phyloP scores from a whole-genome alignment of 2,113 vertebrate genomes.

The Heliornis fulica region DNA sequence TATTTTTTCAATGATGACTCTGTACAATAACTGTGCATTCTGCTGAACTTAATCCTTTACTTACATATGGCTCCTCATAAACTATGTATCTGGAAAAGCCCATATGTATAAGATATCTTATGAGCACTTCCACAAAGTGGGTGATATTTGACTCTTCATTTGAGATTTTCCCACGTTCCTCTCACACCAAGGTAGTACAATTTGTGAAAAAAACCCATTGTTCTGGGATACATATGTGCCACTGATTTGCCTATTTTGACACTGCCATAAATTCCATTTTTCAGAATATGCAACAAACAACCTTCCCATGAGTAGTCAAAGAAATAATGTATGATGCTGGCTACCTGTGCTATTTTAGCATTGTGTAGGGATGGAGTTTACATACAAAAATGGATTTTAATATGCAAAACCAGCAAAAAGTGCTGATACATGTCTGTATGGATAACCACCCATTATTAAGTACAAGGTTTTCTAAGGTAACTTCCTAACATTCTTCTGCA shows the following conservation, averaged over 20 bases:
- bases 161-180: not conserved
- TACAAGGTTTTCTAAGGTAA: not conserved
- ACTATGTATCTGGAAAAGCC: not conserved
- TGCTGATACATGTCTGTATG: not conserved
- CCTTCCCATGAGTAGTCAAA: not conserved
- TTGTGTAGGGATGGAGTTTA: not conserved
- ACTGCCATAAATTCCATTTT: not conserved
- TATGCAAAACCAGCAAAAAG: not conserved
- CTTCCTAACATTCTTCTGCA: not conserved
- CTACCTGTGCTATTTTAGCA: not conserved
- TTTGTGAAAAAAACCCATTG: not conserved
- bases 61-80: not conserved
- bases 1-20: not conserved
- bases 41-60: not conserved
- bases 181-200: not conserved
- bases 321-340: not conserved
- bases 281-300: not conserved
- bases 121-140: not conserved
- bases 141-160: not conserved
- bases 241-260: not conserved
- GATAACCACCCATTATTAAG: not conserved
- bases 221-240: not conserved
- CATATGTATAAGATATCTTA: not conserved
- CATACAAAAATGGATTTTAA: not conserved
- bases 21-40: not conserved